Evolutionary conservation across 2,113 vertebrate genomes (phyloP).

Genomic region (Pantherophis guttatus): DNA sequence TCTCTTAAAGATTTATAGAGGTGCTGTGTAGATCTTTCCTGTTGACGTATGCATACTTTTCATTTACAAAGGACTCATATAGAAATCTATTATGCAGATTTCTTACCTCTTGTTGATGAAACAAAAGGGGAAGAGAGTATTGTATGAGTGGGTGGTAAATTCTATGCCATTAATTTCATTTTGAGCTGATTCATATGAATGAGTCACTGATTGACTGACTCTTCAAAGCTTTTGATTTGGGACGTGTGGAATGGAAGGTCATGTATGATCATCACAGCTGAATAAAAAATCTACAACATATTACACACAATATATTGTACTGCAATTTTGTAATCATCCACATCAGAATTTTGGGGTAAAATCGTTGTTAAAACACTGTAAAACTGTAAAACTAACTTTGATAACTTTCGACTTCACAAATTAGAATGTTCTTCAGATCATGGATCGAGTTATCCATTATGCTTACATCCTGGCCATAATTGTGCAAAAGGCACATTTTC

Average conservation of each 20-base stretch:
- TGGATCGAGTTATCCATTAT: slow-evolving; percentile 9
- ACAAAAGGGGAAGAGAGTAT: background rate
- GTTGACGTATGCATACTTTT: slow-evolving; percentile 61
- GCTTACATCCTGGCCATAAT: background rate
- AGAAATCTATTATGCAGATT: slow-evolving; percentile 29
- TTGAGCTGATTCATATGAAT: background rate
- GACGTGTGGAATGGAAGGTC: background rate
- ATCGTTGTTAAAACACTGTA: background rate
- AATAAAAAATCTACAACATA: background rate
- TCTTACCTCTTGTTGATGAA: slow-evolving; percentile 17
- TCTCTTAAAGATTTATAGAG: too few species aligned
- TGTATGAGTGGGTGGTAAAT: background rate
- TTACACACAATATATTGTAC: background rate
- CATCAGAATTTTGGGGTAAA: background rate
- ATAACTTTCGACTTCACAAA: background rate
- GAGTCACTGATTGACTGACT: background rate
- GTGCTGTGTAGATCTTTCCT: slow-evolving; percentile 33
- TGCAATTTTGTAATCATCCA: background rate
- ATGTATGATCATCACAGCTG: background rate
- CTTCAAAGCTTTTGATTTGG: background rate
- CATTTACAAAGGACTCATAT: slow-evolving; percentile 49
- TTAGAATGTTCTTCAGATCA: background rate
- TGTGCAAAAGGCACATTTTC: too few species aligned
- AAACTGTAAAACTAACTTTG: background rate
- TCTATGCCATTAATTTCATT: background rate